These are phyloP conservation scores for Epinephelus cyanopodus DNA, from an alignment of 2,113 vertebrate genomes.

Conservation along the genomic window DNA sequence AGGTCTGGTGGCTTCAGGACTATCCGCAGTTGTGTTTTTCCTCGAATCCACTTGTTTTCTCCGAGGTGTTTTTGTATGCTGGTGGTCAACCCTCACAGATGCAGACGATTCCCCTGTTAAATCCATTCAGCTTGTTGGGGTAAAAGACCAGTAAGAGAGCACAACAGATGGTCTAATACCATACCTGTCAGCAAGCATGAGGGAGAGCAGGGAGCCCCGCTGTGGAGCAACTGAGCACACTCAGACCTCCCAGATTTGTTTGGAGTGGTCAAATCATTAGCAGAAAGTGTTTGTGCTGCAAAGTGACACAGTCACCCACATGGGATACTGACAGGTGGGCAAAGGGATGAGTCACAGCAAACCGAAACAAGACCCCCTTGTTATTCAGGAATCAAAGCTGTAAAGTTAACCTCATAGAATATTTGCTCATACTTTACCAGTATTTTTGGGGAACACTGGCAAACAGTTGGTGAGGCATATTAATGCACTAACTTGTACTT, in stretches of 20 bases:
- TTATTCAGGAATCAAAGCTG: background rate
- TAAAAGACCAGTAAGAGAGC: constrained; percentile 34
- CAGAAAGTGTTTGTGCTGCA: constrained; percentile 41
- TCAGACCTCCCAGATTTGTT: constrained; percentile 71
- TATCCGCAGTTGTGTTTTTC: constrained; percentile 17
- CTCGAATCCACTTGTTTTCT: constrained; percentile 21
- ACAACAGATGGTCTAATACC: constrained; percentile 69
- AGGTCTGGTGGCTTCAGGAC: background rate
- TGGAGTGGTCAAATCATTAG: constrained; percentile 62
- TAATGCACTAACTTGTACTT: too few species aligned
- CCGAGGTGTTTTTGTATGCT: constrained; percentile 42
- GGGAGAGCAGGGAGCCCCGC: constrained; percentile 36
- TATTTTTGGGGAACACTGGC: background rate
- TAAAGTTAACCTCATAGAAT: background rate
- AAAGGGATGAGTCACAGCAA: constrained; percentile 2
- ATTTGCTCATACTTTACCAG: background rate
- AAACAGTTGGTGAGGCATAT: background rate
- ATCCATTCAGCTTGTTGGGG: constrained; percentile 35
- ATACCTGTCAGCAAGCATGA: constrained; percentile 75
- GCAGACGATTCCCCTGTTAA: constrained; percentile 32
- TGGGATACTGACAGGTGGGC: constrained; percentile 46
- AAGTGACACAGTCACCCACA: constrained; percentile 40
- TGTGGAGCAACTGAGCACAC: constrained; percentile 20
- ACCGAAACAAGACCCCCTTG: background rate
- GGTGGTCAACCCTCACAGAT: constrained; percentile 38